Percentiles rank a stretch among this genome's conserved stretches.
phyloP scores from a whole-genome alignment of 2,113 vertebrate species.

The Colossoma macropomum region DNA sequence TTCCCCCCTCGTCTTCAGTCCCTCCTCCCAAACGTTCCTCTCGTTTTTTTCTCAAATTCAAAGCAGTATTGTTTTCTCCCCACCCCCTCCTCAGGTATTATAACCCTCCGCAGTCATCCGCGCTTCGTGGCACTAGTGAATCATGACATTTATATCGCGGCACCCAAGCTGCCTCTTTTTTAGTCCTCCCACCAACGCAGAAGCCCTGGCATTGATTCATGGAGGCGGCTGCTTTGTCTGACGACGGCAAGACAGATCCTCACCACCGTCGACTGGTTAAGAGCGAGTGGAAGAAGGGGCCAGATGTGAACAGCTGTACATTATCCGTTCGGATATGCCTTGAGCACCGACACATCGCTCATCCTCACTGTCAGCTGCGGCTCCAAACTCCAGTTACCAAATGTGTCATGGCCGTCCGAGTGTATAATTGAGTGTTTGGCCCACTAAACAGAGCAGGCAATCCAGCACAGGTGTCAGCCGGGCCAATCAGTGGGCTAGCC shows the following conservation, averaged over 20 bases:
- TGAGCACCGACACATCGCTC: conserved; percentile 28
- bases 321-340: conserved; percentile 39
- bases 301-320: conserved; percentile 53
- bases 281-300: conserved; percentile 32
- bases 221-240: conserved; percentile 42
- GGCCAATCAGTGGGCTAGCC: conserved; percentile 31
- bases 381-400: conserved; percentile 46
- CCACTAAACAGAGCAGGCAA: conserved; percentile 55
- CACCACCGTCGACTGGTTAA: conserved; percentile 33
- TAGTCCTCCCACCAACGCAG: conserved; percentile 44
- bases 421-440: conserved; percentile 58
- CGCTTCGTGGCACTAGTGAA: conserved; percentile 31
- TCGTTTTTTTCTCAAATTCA: conserved; percentile 1
- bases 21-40: conserved; percentile 16
- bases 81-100: conserved; percentile 12
- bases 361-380: conserved; percentile 46
- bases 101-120: conserved; percentile 22
- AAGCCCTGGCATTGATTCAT: conserved; percentile 54
- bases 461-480: conserved; percentile 37
- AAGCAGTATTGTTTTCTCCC: conserved; percentile 5
- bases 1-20: conserved; percentile 4
- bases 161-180: conserved; percentile 28
- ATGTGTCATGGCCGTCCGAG: conserved; percentile 44
- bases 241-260: conserved; percentile 50
- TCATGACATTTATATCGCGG: conserved; percentile 36